Conservation (phyloP, 2,888 invertebrate genomes). For the Mythimna albipuncta region DNA sequence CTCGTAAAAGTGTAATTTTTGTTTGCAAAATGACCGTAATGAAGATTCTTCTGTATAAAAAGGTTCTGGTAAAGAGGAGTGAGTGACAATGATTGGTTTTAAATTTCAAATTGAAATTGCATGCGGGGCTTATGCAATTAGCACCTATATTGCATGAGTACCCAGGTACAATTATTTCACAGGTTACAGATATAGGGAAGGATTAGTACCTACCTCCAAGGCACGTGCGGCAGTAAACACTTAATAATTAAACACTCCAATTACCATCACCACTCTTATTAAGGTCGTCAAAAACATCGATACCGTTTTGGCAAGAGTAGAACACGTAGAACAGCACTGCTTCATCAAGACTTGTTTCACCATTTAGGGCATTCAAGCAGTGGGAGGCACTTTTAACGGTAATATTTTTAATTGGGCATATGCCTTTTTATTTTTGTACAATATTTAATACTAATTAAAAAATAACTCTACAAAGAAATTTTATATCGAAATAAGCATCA, state of each 20-base stretch:
- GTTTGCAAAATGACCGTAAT: background rate
- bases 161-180: no score
- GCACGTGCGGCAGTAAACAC: background rate
- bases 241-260: conserved; percentile 28
- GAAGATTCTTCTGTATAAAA: background rate
- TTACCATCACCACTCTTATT: conserved; percentile 7
- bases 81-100: no score
- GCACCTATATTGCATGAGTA: no score
- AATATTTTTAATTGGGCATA: conserved; percentile 7
- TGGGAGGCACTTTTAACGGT: conserved; percentile 22
- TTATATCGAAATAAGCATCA: no score
- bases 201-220: no score
- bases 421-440: no score
- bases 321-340: conserved; percentile 14
- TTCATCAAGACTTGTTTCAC: background rate
- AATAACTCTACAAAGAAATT: no score
- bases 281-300: conserved; percentile 31
- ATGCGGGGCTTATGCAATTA: no score
- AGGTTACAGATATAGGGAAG: no score
- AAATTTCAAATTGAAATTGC: no score
- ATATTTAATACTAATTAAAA: no score
- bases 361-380: background rate
- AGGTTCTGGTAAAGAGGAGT: no score
- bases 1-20: background rate
- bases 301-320: conserved; percentile 27